Evolutionary conservation across 2,113 vertebrate species (phyloP).

Genomic region (Casuarius casuarius): DNA sequence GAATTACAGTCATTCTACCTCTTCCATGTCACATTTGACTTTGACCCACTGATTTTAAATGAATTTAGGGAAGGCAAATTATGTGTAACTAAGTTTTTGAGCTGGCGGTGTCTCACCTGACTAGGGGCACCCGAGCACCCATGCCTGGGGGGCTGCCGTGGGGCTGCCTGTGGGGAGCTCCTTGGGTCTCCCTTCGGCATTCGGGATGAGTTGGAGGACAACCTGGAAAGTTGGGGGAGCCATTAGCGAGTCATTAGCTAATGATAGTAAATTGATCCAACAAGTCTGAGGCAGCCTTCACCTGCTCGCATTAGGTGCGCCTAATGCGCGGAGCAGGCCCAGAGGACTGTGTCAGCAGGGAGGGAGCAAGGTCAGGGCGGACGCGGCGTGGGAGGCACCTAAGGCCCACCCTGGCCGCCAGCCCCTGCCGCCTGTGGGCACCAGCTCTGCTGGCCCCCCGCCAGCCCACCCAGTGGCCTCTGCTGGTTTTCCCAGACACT

Average conservation of each 20-base stretch:
- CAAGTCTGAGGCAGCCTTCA: not conserved
- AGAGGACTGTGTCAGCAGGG: not conserved
- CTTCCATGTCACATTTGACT: not conserved
- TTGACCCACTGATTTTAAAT: not conserved
- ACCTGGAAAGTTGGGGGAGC: not conserved
- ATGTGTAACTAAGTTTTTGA: not conserved
- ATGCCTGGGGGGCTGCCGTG: not conserved
- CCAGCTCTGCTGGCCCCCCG: too few species aligned
- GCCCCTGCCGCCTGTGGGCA: not conserved
- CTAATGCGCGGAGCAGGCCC: not conserved
- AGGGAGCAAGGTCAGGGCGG: too few species aligned
- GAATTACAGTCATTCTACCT: not conserved
- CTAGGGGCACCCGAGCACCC: not conserved
- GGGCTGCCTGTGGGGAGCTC: not conserved
- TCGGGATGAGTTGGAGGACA: not conserved
- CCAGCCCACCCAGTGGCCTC: not conserved
- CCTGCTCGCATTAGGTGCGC: not conserved
- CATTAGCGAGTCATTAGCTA: conserved; percentile 8
- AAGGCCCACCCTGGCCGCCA: not conserved
- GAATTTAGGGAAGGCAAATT: not conserved
- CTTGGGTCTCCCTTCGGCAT: not conserved
- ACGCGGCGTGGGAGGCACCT: not conserved
- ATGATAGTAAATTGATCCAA: not conserved
- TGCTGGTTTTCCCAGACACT: not conserved
- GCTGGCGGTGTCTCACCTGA: not conserved